Evolutionary conservation across 1,140 invertebrate genomes (phyloP).

Genomic region (Pachypsylla venusta): DNA sequence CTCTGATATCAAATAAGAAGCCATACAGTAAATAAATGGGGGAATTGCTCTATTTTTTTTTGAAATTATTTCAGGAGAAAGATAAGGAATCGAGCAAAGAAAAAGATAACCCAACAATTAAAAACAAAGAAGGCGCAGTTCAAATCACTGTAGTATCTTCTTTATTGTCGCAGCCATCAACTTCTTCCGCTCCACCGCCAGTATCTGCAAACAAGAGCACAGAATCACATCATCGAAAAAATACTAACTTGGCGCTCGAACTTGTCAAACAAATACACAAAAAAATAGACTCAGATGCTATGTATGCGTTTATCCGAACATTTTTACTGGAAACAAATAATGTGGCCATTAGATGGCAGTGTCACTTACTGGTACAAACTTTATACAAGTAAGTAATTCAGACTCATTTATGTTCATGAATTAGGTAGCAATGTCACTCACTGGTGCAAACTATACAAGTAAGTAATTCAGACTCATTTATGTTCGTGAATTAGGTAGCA

Average conservation of each 20-base stretch:
- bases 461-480: too few species aligned
- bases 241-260: slow-evolving; percentile 6
- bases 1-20: too few species aligned
- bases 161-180: neutral
- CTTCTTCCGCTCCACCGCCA: neutral
- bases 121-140: neutral
- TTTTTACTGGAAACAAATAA: slow-evolving; percentile 89
- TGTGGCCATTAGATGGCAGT: slow-evolving; percentile 86
- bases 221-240: neutral
- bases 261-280: slow-evolving; percentile 12
- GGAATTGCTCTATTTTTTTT: too few species aligned
- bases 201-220: neutral
- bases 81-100: neutral
- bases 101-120: neutral
- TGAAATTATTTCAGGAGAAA: slow-evolving; percentile 3
- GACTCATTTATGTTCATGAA: too few species aligned
- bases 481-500: too few species aligned
- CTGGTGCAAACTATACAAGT: too few species aligned
- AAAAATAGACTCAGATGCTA: slow-evolving; percentile 41
- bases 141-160: neutral
- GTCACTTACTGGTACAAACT: slow-evolving; percentile 71
- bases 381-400: slow-evolving; percentile 53
- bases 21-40: too few species aligned
- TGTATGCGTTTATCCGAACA: slow-evolving; percentile 70
- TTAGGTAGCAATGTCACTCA: too few species aligned